A percentile compares a stretch with the other conserved stretches of the same genome.
Conservation (phyloP, 2,888 invertebrate genomes). For the Clitarchus hookeri region DNA sequence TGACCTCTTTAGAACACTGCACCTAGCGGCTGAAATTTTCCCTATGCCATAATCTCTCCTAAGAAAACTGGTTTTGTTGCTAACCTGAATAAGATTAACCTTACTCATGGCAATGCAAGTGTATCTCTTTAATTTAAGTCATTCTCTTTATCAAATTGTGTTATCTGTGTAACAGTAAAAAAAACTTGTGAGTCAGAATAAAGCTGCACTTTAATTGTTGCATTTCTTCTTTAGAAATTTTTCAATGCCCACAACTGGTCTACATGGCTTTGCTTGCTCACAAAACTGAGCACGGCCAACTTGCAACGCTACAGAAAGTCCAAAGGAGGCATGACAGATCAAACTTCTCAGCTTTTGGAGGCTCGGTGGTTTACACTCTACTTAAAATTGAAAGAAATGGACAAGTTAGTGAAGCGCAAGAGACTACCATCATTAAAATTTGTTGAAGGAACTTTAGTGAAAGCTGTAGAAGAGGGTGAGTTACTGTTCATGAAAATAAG, state of each 20-base stretch:
- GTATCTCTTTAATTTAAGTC: no score
- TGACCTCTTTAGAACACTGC: no score
- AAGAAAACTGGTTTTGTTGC: no score
- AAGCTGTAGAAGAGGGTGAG: slow-evolving; percentile 75
- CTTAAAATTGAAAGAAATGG: neutral
- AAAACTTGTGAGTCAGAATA: no score
- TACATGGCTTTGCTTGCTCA: neutral
- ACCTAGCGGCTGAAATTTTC: no score
- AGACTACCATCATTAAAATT: slow-evolving; percentile 60
- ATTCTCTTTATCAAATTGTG: no score
- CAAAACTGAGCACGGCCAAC: neutral
- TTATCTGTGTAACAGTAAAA: no score
- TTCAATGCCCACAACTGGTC: slow-evolving; percentile 74
- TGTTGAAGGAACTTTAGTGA: slow-evolving; percentile 90
- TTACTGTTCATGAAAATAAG: neutral
- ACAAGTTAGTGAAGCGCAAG: neutral
- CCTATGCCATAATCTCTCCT: no score
- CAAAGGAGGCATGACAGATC: neutral
- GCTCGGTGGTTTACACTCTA: neutral
- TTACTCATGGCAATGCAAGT: no score
- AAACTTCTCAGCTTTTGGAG: neutral
- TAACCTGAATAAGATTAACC: no score
- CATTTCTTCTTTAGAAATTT: slow-evolving; percentile 56
- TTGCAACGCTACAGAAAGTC: neutral
- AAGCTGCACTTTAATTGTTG: neutral